Percentiles rank a stretch among this genome's conserved stretches.
These are phyloP conservation scores for Halisarca cf. caerulea DNA, from an alignment of 37 sponge, comb jelly and placozoan species.

Conservation along the genomic window DNA sequence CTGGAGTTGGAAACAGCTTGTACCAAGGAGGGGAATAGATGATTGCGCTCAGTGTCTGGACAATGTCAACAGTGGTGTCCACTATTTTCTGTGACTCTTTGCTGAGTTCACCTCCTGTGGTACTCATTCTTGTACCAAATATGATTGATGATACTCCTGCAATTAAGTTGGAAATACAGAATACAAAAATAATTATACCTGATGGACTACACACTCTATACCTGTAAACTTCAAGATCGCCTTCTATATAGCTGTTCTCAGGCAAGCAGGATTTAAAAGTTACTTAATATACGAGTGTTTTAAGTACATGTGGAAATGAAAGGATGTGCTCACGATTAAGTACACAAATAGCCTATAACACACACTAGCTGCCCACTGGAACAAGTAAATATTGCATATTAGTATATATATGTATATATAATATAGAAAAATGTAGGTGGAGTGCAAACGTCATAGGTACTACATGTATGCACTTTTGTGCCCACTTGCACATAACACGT, in stretches of 20 bases:
- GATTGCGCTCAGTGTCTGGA: background rate
- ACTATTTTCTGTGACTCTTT: background rate
- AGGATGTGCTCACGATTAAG: no score
- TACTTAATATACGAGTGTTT: background rate
- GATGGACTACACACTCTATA: background rate
- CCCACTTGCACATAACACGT: no score
- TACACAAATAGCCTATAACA: no score
- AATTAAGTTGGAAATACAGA: background rate
- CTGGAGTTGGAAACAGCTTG: background rate
- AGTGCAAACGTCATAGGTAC: no score
- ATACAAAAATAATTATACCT: background rate
- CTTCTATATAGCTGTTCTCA: background rate
- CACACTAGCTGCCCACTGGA: no score
- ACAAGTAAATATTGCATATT: no score
- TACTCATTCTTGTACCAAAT: background rate
- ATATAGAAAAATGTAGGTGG: no score
- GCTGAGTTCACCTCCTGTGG: background rate
- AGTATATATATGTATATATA: no score
- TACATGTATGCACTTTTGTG: no score
- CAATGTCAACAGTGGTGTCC: background rate
- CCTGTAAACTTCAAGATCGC: background rate
- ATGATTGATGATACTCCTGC: constrained; percentile 1
- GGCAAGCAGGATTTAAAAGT: no score
- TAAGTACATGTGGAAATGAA: no score
- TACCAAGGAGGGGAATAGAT: constrained; percentile 20